phyloP scores from a whole-genome alignment of 2,888 invertebrate genomes.

The Oxyscelio sp. region DNA sequence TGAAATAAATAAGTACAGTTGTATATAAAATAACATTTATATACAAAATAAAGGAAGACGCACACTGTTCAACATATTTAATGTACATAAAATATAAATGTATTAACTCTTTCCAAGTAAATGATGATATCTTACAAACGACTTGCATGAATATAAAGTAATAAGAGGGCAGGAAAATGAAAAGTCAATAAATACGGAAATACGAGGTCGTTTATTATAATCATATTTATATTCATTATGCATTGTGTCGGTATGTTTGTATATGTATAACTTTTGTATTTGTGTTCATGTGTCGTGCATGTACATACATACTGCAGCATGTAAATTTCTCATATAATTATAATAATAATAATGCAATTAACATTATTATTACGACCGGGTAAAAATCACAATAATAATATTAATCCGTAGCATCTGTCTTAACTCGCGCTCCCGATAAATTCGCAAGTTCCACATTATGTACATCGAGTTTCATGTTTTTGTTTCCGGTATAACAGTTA shows the following conservation, averaged over 20 bases:
- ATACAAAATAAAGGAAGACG: too few species aligned
- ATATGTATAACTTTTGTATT: conserved; percentile 76
- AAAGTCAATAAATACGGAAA: conserved; percentile 84
- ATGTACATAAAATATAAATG: too few species aligned
- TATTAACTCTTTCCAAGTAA: too few species aligned
- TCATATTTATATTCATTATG: conserved; percentile 87
- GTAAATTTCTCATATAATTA: conserved; percentile 76
- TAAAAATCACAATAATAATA: conserved; percentile 75
- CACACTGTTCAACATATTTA: too few species aligned
- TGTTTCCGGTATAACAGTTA: conserved; percentile 82
- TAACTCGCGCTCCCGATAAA: conserved; percentile 48
- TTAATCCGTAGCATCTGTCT: conserved; percentile 64
- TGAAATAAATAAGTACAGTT: too few species aligned
- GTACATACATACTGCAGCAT: conserved; percentile 73
- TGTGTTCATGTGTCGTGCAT: conserved; percentile 71
- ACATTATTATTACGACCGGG: conserved; percentile 53
- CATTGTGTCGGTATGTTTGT: conserved; percentile 83
- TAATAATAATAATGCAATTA: conserved; percentile 68
- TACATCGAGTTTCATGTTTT: conserved; percentile 84
- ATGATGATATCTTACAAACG: too few species aligned
- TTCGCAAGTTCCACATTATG: conserved; percentile 79
- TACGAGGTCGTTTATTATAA: conserved; percentile 88
- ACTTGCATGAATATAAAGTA: too few species aligned
- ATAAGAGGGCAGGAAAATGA: too few species aligned
- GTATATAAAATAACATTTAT: too few species aligned